Base-by-base conservation (phyloP, 2,888 invertebrate genomes). In the Panzeria rudis region DNA sequence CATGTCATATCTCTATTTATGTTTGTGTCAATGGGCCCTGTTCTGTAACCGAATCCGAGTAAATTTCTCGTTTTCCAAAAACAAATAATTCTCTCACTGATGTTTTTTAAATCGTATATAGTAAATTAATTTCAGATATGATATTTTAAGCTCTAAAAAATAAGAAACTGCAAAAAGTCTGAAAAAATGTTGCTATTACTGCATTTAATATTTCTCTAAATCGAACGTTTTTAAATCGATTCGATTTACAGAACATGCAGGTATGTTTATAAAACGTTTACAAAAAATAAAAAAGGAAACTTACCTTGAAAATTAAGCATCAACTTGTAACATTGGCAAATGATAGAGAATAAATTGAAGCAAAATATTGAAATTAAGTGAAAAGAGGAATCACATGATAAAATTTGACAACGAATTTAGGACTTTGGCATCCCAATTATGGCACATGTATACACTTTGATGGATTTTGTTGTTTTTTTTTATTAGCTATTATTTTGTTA, bases 231-330 rank as follows among this genome's bases (percentile, higher is more conserved):
- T n/a, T n/a, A n/a, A n/a, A n/a, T n/a, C n/a, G n/a, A n/a, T n/a
- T n/a, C n/a, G n/a, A 29, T n/a, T n/a, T 47, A n/a, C n/a, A 38
- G 38, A 1, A 25, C 11, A 20, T 29, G 29, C 5, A 29, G 5
- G 29, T 2, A 29, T 29, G 29, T 29, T 4, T 5, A 29, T 29
- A 29, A 2, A 29, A n/a, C n/a, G n/a, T n/a, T n/a, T 52, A 35
- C 2, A 35, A 50, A 17, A 5, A 9, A 25, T 7, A 29, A 13
- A 47, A 56, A 77, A 41, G 20, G 38, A 20, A 50, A 64, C 82
- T 83, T 72, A 83, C 82, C 82, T 83, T 83, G 76, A 71, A 82
- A 71, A 59, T 82, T 35, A 77, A n/a, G 47, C 38, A 77, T 64
- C 38, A 64, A 76, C 20, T 64, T 64, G 41, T 76, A 77, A 77